A percentile compares a stretch with the other conserved stretches of the same genome.
phyloP scores from a whole-genome alignment of 1,140 invertebrate species.

The Platyscapa corneri region DNA sequence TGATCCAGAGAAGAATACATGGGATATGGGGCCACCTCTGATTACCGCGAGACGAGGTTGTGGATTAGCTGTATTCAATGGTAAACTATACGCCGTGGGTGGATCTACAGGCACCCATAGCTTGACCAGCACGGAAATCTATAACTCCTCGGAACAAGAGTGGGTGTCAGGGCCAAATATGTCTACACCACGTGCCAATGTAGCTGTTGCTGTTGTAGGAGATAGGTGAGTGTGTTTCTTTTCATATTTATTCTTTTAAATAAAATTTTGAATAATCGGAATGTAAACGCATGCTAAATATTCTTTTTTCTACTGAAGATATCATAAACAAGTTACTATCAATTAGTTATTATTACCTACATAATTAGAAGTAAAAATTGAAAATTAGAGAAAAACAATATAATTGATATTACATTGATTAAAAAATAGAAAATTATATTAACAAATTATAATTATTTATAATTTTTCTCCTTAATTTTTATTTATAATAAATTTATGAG shows the following conservation, averaged over 20 bases:
- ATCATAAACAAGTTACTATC: too few species aligned
- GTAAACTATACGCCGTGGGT: conserved; percentile 80
- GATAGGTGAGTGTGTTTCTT: conserved; percentile 65
- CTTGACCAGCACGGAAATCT: conserved; percentile 80
- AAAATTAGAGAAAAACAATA: too few species aligned
- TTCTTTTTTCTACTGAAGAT: too few species aligned
- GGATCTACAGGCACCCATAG: conserved; percentile 85
- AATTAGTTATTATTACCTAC: too few species aligned
- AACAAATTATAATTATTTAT: too few species aligned
- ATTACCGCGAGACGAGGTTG: conserved; percentile 81
- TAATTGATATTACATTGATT: too few species aligned
- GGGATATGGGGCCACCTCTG: conserved; percentile 75
- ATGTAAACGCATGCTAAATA: too few species aligned
- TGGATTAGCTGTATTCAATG: conserved; percentile 79
- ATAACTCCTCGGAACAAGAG: conserved; percentile 77
- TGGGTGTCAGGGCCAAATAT: conserved; percentile 83
- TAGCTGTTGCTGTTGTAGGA: conserved; percentile 82
- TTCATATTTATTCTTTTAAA: neutral
- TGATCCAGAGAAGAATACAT: conserved; percentile 77
- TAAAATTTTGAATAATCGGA: too few species aligned
- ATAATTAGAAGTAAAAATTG: too few species aligned
- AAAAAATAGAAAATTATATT: too few species aligned
- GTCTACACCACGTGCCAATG: conserved; percentile 81
- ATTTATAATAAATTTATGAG: too few species aligned
- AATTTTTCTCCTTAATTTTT: too few species aligned